Evolutionary conservation across 2,113 vertebrate species (phyloP).

Genomic region (Butastur rufipennis): DNA sequence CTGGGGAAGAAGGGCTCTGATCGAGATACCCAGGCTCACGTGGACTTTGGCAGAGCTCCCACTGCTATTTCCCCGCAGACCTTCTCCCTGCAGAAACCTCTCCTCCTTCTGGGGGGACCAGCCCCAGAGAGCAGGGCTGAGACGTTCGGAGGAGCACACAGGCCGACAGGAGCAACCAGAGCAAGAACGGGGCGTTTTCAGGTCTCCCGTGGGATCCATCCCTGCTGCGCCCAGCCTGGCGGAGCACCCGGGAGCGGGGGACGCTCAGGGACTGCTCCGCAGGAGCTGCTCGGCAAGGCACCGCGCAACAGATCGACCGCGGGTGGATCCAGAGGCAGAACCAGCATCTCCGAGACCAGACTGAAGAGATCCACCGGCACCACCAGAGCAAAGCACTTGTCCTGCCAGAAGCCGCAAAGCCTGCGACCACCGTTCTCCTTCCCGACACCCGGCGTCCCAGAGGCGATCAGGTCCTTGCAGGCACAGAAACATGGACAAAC

Average conservation of each 20-base stretch:
- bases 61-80: neutral
- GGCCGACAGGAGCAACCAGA: neutral
- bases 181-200: neutral
- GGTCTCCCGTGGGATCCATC: too few relatives aligned
- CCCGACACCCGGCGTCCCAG: neutral
- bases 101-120: neutral
- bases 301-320: accelerated
- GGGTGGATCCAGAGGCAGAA: neutral
- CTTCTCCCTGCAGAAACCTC: neutral
- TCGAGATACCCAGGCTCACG: accelerated
- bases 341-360: neutral
- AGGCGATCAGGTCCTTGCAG: neutral
- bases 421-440: neutral
- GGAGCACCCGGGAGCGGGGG: neutral
- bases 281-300: neutral
- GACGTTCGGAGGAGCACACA: neutral
- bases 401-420: neutral
- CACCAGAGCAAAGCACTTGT: neutral
- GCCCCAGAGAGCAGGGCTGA: neutral
- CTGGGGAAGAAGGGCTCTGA: neutral
- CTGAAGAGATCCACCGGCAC: neutral
- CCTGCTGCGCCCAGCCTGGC: neutral
- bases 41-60: neutral
- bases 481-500: neutral
- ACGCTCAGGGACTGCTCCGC: accelerated